Conservation (phyloP, 2,797 vertebrate species). For the Myotis vivesi region DNA sequence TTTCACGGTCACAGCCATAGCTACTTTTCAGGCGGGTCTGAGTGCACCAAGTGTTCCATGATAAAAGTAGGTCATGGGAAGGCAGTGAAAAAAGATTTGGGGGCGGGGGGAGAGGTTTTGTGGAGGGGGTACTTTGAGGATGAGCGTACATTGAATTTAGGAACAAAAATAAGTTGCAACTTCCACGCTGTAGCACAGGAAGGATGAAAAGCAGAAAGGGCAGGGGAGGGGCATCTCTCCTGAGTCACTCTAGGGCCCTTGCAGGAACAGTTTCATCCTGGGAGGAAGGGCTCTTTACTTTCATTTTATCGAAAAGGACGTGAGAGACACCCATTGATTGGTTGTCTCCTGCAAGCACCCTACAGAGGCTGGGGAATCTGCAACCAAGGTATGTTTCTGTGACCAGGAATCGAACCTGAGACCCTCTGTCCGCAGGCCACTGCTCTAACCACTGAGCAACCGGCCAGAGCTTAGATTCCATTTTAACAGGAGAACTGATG, state of each 20-base stretch:
- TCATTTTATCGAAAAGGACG: background rate
- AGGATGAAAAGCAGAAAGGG: background rate
- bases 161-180: background rate
- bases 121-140: background rate
- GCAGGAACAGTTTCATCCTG: background rate
- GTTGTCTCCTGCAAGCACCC: no score
- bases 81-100: background rate
- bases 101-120: no score
- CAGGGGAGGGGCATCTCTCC: background rate
- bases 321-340: no score
- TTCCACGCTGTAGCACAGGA: fast-evolving
- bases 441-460: no score
- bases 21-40: background rate
- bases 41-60: background rate
- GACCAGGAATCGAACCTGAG: no score
- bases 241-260: background rate
- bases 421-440: no score
- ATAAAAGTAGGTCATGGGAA: background rate
- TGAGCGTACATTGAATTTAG: background rate
- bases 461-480: no score
- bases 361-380: no score
- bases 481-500: background rate
- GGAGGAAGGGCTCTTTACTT: background rate
- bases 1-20: background rate
- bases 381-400: no score